A percentile compares a stretch with the other conserved stretches of the same genome.
Evolutionary conservation across 2,888 invertebrate species (phyloP).

Genomic region (Peribatodes rhomboidaria): DNA sequence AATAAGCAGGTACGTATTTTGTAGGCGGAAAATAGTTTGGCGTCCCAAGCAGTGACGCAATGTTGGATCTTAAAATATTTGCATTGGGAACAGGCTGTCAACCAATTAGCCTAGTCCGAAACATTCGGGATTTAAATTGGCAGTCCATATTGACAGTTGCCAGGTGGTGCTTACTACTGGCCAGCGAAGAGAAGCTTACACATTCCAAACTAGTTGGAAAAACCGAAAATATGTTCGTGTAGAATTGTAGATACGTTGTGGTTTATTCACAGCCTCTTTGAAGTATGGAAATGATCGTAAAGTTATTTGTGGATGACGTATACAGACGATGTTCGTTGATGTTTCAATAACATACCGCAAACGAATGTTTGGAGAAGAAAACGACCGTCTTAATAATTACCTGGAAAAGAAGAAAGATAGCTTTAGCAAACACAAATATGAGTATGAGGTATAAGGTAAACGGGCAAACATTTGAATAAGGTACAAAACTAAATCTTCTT

Average conservation of each 20-base stretch:
- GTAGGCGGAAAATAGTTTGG: background rate
- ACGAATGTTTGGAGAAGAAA: slow-evolving; percentile 34
- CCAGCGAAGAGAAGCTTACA: slow-evolving; percentile 25
- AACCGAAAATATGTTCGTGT: slow-evolving; percentile 64
- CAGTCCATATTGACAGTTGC: slow-evolving; percentile 77
- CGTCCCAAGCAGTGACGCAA: slow-evolving; percentile 4
- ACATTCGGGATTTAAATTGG: slow-evolving; percentile 70
- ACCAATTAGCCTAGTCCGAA: slow-evolving; percentile 71
- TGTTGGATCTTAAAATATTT: slow-evolving; percentile 53
- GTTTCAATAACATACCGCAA: slow-evolving; percentile 70
- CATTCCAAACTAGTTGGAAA: slow-evolving; percentile 54
- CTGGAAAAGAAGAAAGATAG: slow-evolving; percentile 55
- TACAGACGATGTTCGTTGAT: slow-evolving; percentile 60
- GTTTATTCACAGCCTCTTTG: slow-evolving; percentile 81
- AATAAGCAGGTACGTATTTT: too few species aligned
- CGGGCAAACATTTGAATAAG: background rate
- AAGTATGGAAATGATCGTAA: slow-evolving; percentile 78
- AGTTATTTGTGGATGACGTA: slow-evolving; percentile 69
- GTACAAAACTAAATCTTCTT: background rate
- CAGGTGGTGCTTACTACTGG: slow-evolving; percentile 68
- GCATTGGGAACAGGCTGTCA: slow-evolving; percentile 73
- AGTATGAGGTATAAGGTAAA: background rate
- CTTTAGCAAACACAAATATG: slow-evolving; percentile 4
- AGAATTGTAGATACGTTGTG: slow-evolving; percentile 64
- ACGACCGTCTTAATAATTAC: slow-evolving; percentile 54